Evolutionary conservation across 2,888 invertebrate species (phyloP), one percentile per base, ranked within the genome.

Genomic region (Sylvicola fuscatus): DNA sequence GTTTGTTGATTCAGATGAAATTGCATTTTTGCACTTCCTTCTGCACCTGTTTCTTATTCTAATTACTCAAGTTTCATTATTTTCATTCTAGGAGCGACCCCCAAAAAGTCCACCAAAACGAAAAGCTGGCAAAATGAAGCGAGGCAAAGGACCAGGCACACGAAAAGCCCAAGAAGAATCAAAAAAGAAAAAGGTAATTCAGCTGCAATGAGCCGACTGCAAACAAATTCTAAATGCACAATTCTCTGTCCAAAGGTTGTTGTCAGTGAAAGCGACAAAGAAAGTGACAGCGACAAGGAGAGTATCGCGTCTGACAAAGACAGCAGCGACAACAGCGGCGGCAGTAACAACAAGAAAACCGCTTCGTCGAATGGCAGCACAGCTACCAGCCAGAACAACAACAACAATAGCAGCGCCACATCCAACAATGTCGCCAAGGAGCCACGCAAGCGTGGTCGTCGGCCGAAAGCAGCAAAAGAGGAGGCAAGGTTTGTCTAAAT

Each of bases 291-390:
- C 52, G 73, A 73, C 45, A 74, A 65, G 44, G 67, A 66, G 44
- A 65, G 70, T 46, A 70, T 31, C 15, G 76, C 75, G 39, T 73
- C 72, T 52, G 73, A 73, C 45, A 74, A 65, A 44, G 67, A 66
- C 45, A 65, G 70, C 46, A 70, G 70, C 44, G 74, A 75, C 43
- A 74, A 73, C 46, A 74, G 74, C 47, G 73, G 74, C 1, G 74
- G 74, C 46, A 71, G 69, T 41, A 48, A 29, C 14, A 29, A 13
- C 4, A 31, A 8, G 2, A 21, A 12, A 14, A 14, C 3, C 4
- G 13, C 17, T 11, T 14, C n/a, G 7, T 10, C 27, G 11, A 12
- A 34, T 12, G 14, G 14, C 27, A 29, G 15, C 27, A 14, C 35
- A 21, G 36, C 31, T 3, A 31, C 27, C 12, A 33, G 33, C 3